phyloP scores from a whole-genome alignment of 2,113 vertebrate genomes.

The Pyrgilauda ruficollis region DNA sequence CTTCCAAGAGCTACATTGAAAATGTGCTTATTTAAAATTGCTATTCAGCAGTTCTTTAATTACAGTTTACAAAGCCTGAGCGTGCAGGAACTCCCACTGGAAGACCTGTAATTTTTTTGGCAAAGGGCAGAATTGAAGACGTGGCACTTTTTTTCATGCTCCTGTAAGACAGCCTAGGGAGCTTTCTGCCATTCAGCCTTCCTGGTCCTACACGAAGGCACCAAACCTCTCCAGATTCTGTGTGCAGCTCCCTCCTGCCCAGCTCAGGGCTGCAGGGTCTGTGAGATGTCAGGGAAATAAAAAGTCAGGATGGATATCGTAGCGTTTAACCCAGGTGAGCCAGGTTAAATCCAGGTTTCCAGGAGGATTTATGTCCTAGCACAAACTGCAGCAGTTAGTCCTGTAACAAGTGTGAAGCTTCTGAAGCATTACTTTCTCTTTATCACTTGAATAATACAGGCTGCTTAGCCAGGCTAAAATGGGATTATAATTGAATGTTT shows the following conservation, averaged over 20 bases:
- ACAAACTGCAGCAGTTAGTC: neutral
- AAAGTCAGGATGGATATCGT: neutral
- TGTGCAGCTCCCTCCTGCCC: neutral
- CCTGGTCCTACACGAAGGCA: neutral
- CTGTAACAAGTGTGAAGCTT: fast-evolving
- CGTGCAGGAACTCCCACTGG: neutral
- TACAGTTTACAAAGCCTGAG: neutral
- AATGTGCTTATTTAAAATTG: neutral
- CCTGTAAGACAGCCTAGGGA: neutral
- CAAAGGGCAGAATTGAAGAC: neutral
- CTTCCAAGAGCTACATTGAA: neutral
- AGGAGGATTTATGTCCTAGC: neutral
- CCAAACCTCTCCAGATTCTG: neutral
- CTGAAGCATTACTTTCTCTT: neutral
- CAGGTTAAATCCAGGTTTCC: neutral
- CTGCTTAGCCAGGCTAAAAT: neutral
- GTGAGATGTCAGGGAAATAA: neutral
- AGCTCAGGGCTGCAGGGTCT: neutral
- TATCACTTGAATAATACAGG: neutral
- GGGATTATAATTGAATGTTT: neutral
- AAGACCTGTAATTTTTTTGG: neutral
- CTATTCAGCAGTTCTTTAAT: neutral
- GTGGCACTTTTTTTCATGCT: fast-evolving
- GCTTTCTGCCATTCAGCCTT: neutral
- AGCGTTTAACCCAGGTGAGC: fast-evolving